Base-by-base conservation (phyloP, 1,140 invertebrate genomes). In the Philopotamus ludificatus region DNA sequence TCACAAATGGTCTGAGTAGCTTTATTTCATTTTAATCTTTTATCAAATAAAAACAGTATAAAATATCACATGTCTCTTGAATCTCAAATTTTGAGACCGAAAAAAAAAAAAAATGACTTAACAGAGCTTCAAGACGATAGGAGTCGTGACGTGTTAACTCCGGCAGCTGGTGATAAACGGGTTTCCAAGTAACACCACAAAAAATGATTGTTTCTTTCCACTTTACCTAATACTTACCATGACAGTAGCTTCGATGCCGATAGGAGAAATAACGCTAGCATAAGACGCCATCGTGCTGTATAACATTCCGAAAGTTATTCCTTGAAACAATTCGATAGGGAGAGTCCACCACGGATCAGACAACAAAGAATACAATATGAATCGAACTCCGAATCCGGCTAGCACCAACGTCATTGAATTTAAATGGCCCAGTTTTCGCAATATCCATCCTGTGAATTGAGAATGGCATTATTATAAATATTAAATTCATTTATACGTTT, bases 271-370 rank as follows among this genome's bases (percentile, higher is more conserved):
- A 69, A 89, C 86, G 74, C 88, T 92, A 0, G 92, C 92, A 77
- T 95, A 96, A 0, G 90, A 91, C 7, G 92, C 87, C 87, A 95
- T 93, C 7, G 92, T 88, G 0, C 93, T 86, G 80, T 93, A 97
- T 73, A 92, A 92, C 63, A 97, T 81, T 9, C 94, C 93, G 74
- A 92, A 92, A 0, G 93, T 93, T 7, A 95, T 78, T 12, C 93
- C 93, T 78, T 96, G 92, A 4, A 93, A 77, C 58, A 94, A 74
- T 77, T 97, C 94, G 25, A 97, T 85, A 1, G 92, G 87, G 57
- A 97, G 78, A 53, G 91, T 85, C 75, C 84, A 85, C 92, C 93
- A 95, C 0, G 90, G 86, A 76, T 93, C 88, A 1, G 80, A 79
- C 23, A 95, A 76, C 23, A 90, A 75, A 3, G 93, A 95, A 74